Evolutionary conservation across 2,888 invertebrate genomes (phyloP), one percentile per base, ranked within the genome.

Genomic region (Galeopsomyia nigrocyanea): DNA sequence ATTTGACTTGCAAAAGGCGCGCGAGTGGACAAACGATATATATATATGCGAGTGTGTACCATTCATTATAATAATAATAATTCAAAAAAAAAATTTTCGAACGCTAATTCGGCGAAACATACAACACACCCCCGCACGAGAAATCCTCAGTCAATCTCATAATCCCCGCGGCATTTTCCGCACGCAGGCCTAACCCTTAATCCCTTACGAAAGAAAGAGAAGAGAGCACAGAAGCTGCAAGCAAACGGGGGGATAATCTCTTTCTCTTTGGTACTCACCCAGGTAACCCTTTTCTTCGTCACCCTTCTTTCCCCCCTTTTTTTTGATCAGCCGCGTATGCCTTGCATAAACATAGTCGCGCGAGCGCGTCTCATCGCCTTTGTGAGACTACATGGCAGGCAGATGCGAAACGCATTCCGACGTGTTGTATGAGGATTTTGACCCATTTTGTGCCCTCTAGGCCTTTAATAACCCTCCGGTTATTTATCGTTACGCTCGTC

Each of bases 1-100:
- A n/a, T 64, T 58, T 63, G 58, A 69, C 58, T 69, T 63, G 69
- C 49, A 69, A 57, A 63, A n/a, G 50, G 6, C 49, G 17, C 16
- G 19, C 10, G 14, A 16, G 13, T 53, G 26, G 55, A 58, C 17
- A 58, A 65, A 65, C 55, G 47, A 17, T 57, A 57, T 56, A 17
- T 26, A 26, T 53, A 55, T 16, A 53, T 17, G 46, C 46, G 19
- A n/a, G 3, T 3, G 6, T 17, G 26, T 22, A 55, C 26, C 10
- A 14, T 14, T 13, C 39, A 55, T 55, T 46, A 55, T 21, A 55
- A 47, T n/a, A n/a, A n/a, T n/a, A n/a, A n/a, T n/a, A n/a, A n/a
- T n/a, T n/a, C n/a, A n/a, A n/a, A n/a, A n/a, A n/a, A n/a, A n/a
- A n/a, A n/a, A n/a, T n/a, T n/a, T n/a, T n/a, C n/a, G n/a, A n/a